Conservation (phyloP, 2,113 vertebrate species). For the Stegastes partitus region DNA sequence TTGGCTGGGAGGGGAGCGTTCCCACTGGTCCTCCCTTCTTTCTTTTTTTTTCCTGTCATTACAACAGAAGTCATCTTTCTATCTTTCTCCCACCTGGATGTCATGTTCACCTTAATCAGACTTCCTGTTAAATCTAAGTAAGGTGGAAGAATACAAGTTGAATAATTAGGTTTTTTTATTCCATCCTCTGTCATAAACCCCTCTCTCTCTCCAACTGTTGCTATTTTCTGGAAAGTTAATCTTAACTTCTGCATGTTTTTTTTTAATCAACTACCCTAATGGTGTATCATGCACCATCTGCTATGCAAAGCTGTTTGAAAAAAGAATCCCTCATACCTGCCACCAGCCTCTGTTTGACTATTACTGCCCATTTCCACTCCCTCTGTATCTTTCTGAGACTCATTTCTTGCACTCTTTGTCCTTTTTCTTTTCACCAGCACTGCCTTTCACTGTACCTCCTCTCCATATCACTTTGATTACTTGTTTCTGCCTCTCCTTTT, state of each 20-base stretch:
- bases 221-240: background rate
- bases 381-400: conserved; percentile 15
- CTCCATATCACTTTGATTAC: background rate
- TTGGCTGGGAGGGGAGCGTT: conserved; percentile 8
- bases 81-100: background rate
- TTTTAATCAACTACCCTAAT: background rate
- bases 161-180: background rate
- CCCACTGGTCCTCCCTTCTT: background rate
- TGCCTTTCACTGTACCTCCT: background rate
- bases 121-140: background rate
- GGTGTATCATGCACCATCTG: background rate
- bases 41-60: conserved; percentile 4
- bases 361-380: background rate
- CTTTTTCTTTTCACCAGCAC: background rate
- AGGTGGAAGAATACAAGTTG: background rate
- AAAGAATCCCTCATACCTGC: background rate
- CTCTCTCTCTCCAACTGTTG: background rate
- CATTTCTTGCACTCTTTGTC: background rate
- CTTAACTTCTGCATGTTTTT: background rate
- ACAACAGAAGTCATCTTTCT: conserved; percentile 2
- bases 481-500: background rate
- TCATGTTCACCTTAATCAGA: background rate
- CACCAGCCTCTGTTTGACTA: background rate
- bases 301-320: conserved; percentile 1
- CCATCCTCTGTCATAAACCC: background rate